Evolutionary conservation across 2,113 vertebrate species (phyloP), one percentile per base, ranked within the genome.

Genomic region (Thamnophis sirtalis): DNA sequence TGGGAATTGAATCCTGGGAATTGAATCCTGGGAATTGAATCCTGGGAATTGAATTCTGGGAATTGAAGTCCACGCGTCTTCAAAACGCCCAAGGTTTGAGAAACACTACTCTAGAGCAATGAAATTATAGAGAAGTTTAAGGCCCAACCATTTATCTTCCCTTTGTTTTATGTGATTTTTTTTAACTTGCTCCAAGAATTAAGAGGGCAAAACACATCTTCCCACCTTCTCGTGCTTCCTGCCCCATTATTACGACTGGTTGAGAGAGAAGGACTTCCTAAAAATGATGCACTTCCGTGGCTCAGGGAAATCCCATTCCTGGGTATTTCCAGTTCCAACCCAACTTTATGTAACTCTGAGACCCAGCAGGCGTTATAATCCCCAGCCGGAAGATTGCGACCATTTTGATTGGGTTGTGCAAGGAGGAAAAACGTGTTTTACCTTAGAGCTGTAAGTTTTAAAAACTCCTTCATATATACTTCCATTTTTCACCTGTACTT

Each of bases 361-460:
- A 80, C 15, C 68, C 5, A 19, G 15, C 68, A 80, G 33, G 3
- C 15, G 19, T 17, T 33, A 80, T 38, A 3, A 38, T 55, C 17
- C 24, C 4, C 7, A 24, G 6, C 43, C 5, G 24, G 56, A 53
- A 9, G 28, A 55, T 60, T 33, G 21, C 17, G 21, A 26, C n/a
- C 33, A 8, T 6, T 38, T 38, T 80, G 68, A 21, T 1, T 38
- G 63, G n/a, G 11, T 73, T 1, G 1, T 1, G 21, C 51, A 90
- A 55, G 43, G 38, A 0, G 87, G 2, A 28, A 91, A 91, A 51
- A 43, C 1, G 11, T 63, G 94, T 89, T 98, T 98, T 98, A 99
- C 99, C 99, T 99, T 99, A 96, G 99, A 99, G 96, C 99, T 98
- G 63, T 99, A 99, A 11, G 99, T 99, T 97, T 99, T 99, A 98